A percentile compares a stretch with the other conserved stretches of the same genome.
Conservation (phyloP, 1,140 invertebrate species). For the Spodoptera litura region DNA sequence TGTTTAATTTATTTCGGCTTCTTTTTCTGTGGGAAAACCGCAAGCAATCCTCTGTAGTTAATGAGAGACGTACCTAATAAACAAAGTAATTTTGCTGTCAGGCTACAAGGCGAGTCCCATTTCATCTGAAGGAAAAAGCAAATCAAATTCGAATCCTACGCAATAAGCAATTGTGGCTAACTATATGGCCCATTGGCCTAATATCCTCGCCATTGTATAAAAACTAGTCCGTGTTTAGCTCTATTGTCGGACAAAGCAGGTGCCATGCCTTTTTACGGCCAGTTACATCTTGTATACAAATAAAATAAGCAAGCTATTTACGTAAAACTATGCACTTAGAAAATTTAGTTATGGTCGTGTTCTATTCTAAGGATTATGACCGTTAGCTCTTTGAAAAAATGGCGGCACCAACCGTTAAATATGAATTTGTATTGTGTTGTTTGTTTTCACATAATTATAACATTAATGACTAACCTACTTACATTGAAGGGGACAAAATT, state of each 20-base stretch:
- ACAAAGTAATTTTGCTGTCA: not conserved
- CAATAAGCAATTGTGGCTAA: not conserved
- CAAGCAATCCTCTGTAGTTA: too few species aligned
- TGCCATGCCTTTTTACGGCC: constrained; percentile 3
- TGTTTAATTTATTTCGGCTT: too few species aligned
- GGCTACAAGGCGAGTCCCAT: not conserved
- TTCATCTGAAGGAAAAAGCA: constrained; percentile 6
- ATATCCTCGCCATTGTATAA: not conserved
- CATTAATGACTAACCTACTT: too few species aligned
- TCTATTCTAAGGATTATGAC: too few species aligned
- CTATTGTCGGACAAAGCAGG: constrained; percentile 26
- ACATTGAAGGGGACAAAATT: too few species aligned
- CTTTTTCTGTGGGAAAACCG: too few species aligned
- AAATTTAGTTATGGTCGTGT: too few species aligned
- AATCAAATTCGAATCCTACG: constrained; percentile 16
- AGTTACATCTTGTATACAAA: constrained; percentile 2
- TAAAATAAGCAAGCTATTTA: not conserved
- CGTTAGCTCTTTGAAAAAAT: too few species aligned
- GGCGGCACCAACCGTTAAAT: too few species aligned
- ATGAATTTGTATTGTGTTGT: too few species aligned
- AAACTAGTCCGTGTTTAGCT: not conserved
- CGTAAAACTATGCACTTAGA: not conserved
- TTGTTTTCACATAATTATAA: too few species aligned
- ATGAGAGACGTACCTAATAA: too few species aligned
- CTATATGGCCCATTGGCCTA: constrained; percentile 16